Percentiles rank a stretch among this genome's conserved stretches.
phyloP scores from a whole-genome alignment of 1,140 invertebrate genomes.

The Drosophila sturtevanti region DNA sequence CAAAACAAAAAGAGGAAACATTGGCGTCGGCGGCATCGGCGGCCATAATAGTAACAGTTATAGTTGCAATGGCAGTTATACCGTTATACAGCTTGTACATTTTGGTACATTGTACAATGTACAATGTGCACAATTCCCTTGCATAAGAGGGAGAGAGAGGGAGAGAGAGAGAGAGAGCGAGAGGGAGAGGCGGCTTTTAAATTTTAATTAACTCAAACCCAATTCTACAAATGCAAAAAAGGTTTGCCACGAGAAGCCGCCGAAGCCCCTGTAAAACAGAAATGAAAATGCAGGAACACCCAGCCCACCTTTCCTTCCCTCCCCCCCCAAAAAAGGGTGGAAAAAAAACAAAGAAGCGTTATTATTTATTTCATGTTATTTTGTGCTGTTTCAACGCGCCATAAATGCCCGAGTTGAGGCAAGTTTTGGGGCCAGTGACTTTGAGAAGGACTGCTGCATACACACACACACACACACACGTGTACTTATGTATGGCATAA shows the following conservation, averaged over 20 bases:
- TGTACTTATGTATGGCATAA: no score
- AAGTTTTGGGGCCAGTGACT: slow-evolving; percentile 49
- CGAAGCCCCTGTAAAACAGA: slow-evolving; percentile 20
- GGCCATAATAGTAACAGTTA: slow-evolving; percentile 37
- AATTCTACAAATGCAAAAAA: slow-evolving; percentile 33
- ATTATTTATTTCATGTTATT: slow-evolving; percentile 81
- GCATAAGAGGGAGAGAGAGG: no score
- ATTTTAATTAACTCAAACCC: slow-evolving; percentile 74
- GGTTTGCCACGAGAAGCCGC: slow-evolving; percentile 24
- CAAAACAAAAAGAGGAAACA: not conserved
- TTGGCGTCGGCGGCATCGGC: not conserved
- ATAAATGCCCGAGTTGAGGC: slow-evolving; percentile 43
- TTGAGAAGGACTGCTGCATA: slow-evolving; percentile 20
- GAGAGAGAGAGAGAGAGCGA: no score
- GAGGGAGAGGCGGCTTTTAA: slow-evolving; percentile 74
- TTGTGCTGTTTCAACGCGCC: slow-evolving; percentile 75
- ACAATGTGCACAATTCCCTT: slow-evolving; percentile 70
- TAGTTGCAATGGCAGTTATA: slow-evolving; percentile 32
- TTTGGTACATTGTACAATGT: slow-evolving; percentile 50
- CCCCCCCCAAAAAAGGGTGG: slow-evolving; percentile 2
- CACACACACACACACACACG: no score
- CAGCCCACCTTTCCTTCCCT: no score
- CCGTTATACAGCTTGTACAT: slow-evolving; percentile 42
- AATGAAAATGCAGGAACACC: slow-evolving; percentile 1
- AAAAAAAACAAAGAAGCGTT: slow-evolving; percentile 43